phyloP scores from a whole-genome alignment of 2,113 vertebrate genomes.

The Eulemur macaco region DNA sequence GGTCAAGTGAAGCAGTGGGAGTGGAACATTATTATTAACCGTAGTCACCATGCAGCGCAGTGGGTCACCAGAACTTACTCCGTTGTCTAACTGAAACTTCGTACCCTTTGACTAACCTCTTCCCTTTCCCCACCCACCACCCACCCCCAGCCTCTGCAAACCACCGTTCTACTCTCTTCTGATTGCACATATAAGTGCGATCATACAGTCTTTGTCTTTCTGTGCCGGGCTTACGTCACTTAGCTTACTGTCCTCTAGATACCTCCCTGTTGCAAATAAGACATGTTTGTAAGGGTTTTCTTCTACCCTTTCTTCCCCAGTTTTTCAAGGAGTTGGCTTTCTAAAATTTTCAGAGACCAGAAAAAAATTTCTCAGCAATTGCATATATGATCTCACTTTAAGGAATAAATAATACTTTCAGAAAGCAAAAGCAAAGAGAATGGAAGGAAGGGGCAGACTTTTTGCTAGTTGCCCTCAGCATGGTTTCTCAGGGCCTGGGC shows the following conservation, averaged over 20 bases:
- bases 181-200: not conserved
- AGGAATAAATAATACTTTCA: not conserved
- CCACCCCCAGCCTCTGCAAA: not conserved
- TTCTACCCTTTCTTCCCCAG: not conserved
- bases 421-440: not conserved
- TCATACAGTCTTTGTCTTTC: not conserved
- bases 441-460: not conserved
- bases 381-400: not conserved
- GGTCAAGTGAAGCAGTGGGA: no score
- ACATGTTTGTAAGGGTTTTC: not conserved
- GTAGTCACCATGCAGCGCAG: not conserved
- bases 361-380: not conserved
- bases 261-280: not conserved
- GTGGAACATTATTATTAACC: not conserved
- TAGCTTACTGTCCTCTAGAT: not conserved
- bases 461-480: not conserved
- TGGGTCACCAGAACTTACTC: not conserved
- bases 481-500: not conserved
- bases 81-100: not conserved
- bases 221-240: not conserved
- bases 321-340: not conserved
- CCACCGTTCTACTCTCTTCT: not conserved
- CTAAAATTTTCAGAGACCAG: conserved; percentile 15
- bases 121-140: not conserved
- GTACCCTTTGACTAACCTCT: not conserved